Base-by-base conservation (phyloP, 1,140 invertebrate species). In the Cyphomyrmex costatus region DNA sequence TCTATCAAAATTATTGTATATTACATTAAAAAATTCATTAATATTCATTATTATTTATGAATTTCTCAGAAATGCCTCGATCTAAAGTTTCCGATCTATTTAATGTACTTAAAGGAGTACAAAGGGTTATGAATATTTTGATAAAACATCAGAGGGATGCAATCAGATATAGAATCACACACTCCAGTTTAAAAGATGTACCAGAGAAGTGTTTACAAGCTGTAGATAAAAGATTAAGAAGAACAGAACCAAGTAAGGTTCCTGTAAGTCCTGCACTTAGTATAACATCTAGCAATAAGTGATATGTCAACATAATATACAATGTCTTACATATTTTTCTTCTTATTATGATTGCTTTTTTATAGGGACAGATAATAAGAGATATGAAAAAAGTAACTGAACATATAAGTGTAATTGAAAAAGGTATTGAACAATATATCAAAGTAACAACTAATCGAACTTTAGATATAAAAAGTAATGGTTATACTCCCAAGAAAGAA, bases 171-270 rank as follows among this genome's bases (percentile, higher is more conserved):
- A 79, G 85, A n/a, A 33, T 94, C 8, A 92, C 89, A 87, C 86
- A 94, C 88, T 71, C 93, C 5, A 94, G 90, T 89, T 61, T 95
- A n/a, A 93, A 92, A 92, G 78, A 74, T 51, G 60, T 83, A 0
- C 89, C 89, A 2, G 86, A 94, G 30, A 86, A 93, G 14, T 90
- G 88, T 71, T 70, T 94, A 8, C 92, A 90, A 80, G 61, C 88
- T 30, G 80, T 86, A 12, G 86, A 88, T 27, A 88, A 89, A 70
- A 93, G 92, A 89, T 78, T 94, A 0, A 90, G 71, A n/a, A 88
- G 93, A 14, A 90, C 93, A 88, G 90, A 95, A 90, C 92, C 92
- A 93, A 95, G 91, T 94, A 94, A 95, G 90, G 82, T 94, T 92
- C 92, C 95, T 89, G 95, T 95, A 94, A 95, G 95, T 95, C 92